Conservation (phyloP, 2,113 vertebrate species). For the Orthochromis malagaraziensis region DNA sequence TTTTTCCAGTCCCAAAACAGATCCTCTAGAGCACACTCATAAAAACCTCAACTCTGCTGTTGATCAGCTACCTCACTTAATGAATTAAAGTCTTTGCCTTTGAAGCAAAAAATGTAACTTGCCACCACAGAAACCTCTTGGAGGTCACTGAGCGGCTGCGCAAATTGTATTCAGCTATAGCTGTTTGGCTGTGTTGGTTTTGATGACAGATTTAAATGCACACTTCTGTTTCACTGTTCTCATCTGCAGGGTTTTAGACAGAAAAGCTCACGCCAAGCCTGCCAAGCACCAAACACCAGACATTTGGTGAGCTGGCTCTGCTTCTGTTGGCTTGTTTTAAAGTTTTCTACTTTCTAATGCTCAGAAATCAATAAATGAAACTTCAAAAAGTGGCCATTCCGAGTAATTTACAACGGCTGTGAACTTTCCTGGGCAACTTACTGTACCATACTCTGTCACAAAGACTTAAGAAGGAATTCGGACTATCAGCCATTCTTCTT, state of each 20-base stretch:
- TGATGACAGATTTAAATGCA: background rate
- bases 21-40: background rate
- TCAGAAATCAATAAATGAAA: background rate
- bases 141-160: background rate
- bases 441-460: background rate
- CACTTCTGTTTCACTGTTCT: background rate
- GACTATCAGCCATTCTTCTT: background rate
- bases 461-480: background rate
- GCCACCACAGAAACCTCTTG: background rate
- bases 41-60: background rate
- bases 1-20: background rate
- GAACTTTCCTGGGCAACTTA: background rate
- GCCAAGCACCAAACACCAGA: background rate
- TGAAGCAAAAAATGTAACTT: background rate
- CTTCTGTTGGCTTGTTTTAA: background rate
- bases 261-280: background rate
- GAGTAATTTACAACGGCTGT: background rate
- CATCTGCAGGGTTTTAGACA: background rate
- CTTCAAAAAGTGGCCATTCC: background rate
- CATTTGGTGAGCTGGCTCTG: background rate
- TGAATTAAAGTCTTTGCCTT: background rate
- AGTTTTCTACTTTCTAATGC: background rate
- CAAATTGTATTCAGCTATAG: background rate
- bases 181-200: background rate
- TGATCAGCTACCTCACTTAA: background rate